phyloP scores from a whole-genome alignment of 2,797 vertebrate species.

The Pipistrellus pipistrellus region DNA sequence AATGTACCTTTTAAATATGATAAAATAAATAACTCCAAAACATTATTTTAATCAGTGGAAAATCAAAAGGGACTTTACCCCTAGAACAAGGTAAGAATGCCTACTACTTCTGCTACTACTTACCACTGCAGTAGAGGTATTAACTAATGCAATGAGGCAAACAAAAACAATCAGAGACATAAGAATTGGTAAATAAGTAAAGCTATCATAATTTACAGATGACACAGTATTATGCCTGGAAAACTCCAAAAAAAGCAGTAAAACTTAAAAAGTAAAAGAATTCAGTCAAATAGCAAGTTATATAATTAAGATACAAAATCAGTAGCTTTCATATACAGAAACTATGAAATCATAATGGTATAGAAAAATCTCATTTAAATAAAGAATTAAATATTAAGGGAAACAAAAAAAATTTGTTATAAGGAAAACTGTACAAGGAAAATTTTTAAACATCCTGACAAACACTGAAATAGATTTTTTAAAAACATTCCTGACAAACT shows the following conservation, averaged over 20 bases:
- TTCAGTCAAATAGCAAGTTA: constrained; percentile 4
- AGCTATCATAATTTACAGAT: background rate
- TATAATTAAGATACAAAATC: background rate
- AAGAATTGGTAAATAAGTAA: background rate
- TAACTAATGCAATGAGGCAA: background rate
- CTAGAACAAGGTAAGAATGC: background rate
- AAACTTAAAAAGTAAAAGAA: background rate
- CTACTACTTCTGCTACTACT: background rate
- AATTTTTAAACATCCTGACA: background rate
- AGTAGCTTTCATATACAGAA: constrained; percentile 24
- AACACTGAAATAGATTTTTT: too few relatives aligned
- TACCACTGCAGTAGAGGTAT: background rate
- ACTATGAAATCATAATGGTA: background rate
- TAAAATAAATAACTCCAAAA: constrained; percentile 11
- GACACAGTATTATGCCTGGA: background rate
- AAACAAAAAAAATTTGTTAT: background rate
- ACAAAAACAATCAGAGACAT: background rate
- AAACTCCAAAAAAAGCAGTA: background rate
- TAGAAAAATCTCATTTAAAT: background rate
- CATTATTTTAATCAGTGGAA: background rate
- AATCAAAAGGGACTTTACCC: background rate
- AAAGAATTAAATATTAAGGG: background rate
- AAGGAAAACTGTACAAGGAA: background rate
- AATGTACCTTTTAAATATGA: background rate
- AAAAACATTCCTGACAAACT: background rate